Base-by-base conservation (phyloP, 1,140 invertebrate species). In the Drosophila sturtevanti region DNA sequence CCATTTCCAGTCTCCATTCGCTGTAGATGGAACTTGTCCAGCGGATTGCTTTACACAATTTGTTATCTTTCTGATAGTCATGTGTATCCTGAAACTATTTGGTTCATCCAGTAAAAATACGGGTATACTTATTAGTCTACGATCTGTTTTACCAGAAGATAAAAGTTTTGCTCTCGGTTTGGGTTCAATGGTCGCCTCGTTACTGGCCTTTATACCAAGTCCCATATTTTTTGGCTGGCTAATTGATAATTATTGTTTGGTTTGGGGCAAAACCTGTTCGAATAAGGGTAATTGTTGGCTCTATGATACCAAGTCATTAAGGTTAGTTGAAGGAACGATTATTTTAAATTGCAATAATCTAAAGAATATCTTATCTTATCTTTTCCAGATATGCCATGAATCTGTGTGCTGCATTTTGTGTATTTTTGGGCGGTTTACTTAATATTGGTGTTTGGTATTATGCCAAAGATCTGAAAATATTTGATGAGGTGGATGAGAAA, bases 261-360 rank as follows among this genome's bases (percentile, higher is more conserved):
- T 96, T 21, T 96, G 95, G 95, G 95, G 95, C 9, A 95, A 95
- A 85, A 96, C 95, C 6, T 96, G 95, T 74, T 92, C 93, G 9
- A 94, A 94, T 48, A 95, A 93, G 54, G 95, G 95, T 38, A 96
- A 96, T 80, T 96, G 95, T 90, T 96, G 95, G 95, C 90, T 95
- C 0, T 96, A 95, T 65, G 94, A 95, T 80, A 94, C 94, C 4
- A 92, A 93, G 6, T 80, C 86, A 0, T 51, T 89, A n/a, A 56
- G 84, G 85, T 85, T 22, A 27, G 55, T 24, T 9, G 5, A 56
- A 9, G 11, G 12, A 41, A 41, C 5, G 14, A 41, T 2, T 12
- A 0, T 0, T 1, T 10, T 0, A 12, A 1, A 1, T 21, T n/a
- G 5, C 1, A 11, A 0, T 11, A 0, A 6, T 7, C 16, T 52